Base-by-base conservation (phyloP, 2,113 vertebrate species). In the Jacana jacana region DNA sequence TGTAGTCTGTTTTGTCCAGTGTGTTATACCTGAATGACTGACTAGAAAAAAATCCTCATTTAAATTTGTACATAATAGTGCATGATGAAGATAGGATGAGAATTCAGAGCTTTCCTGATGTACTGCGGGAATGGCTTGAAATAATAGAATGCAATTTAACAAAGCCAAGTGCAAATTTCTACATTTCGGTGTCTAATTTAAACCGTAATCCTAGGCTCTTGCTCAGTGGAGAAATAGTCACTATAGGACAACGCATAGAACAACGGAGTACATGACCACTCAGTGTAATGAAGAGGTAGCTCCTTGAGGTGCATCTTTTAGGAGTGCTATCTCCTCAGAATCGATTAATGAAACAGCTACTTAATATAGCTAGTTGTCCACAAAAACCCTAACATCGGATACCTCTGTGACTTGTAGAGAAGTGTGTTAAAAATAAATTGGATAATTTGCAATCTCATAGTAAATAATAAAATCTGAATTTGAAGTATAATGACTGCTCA, bases 251-350 rank as follows among this genome's bases (percentile, higher is more conserved):
- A 64, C 3, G 17, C 17, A 30, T 4, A 52, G 46, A 52, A 49
- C 17, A 63, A 3, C 8, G 23, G 2, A 51, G 13, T 31, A 64
- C 4, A 1, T 0, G 4, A 40, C 20, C 27, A 11, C 13, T 22
- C 11, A 17, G 22, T n/a, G 10, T 37, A 25, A 51, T 31, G 23
- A 70, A 85, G 54, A 69, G 63, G 8, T 16, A 46, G 11, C 39
- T 54, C 18, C 6, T n/a, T 31, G 13, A 76, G 35, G 19, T 49
- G 17, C 7, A 17, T 66, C 22, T 91, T 83, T 39, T 68, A 78
- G 39, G 42, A 80, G 33, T 3, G 14, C 11, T 84, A 37, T 23
- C 11, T 81, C 37, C 35, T 71, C 48, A 23, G 14, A 64, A 78
- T 55, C 49, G 64, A 15, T 70, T 81, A 2, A 40, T 39, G 4